A percentile compares a stretch with the other conserved stretches of the same genome.
These are phyloP conservation scores for Drosophila falleni DNA, from an alignment of 2,888 invertebrate species.

Conservation along the genomic window DNA sequence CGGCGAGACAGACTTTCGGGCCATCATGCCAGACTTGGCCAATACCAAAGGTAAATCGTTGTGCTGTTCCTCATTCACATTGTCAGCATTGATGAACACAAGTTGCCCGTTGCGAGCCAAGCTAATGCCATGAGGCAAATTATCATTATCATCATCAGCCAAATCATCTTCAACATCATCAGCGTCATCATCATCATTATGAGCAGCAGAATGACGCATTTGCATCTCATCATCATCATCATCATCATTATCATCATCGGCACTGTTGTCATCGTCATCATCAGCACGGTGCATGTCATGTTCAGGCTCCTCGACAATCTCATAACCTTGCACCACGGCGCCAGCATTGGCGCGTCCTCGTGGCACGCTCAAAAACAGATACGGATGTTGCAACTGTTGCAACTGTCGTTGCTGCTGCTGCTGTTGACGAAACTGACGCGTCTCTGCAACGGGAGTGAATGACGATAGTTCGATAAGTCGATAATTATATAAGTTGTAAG, in stretches of 20 bases:
- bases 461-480: background rate
- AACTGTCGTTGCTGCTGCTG: constrained; percentile 56
- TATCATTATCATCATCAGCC: constrained; percentile 30
- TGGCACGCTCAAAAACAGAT: constrained; percentile 76
- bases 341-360: constrained; percentile 71
- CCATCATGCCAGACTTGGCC: constrained; percentile 21
- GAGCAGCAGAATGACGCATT: constrained; percentile 26
- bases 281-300: constrained; percentile 36
- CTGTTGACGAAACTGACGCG: constrained; percentile 28
- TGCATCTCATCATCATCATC: constrained; percentile 14
- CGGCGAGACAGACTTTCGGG: constrained; percentile 26
- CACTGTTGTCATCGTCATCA: constrained; percentile 28
- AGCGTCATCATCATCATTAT: constrained; percentile 18
- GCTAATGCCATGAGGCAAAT: constrained; percentile 21
- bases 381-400: constrained; percentile 72
- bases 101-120: constrained; percentile 42
- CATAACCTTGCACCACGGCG: constrained; percentile 70
- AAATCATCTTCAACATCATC: constrained; percentile 38
- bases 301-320: constrained; percentile 60
- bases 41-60: constrained; percentile 9
- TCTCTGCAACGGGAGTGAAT: constrained; percentile 52
- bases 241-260: constrained; percentile 28
- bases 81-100: constrained; percentile 29
- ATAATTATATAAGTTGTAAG: background rate
- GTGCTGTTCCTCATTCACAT: constrained; percentile 10